phyloP scores from a whole-genome alignment of 1,140 invertebrate genomes.

The Lerema accius region DNA sequence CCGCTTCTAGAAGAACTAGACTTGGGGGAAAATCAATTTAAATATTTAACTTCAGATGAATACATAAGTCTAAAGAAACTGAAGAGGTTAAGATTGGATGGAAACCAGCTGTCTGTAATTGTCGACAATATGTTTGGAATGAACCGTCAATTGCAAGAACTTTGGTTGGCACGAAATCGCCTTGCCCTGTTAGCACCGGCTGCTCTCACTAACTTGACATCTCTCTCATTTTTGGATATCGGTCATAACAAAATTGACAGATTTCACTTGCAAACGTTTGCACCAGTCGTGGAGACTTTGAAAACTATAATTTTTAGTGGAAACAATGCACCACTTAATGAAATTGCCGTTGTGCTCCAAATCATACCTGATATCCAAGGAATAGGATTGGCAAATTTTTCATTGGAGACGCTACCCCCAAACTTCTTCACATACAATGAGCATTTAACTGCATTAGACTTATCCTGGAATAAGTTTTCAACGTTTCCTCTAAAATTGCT shows the following conservation, averaged over 20 bases:
- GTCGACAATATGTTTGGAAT: conserved; percentile 88
- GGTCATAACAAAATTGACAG: conserved; percentile 88
- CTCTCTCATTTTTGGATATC: conserved; percentile 86
- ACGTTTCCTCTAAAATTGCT: conserved; percentile 83
- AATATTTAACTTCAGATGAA: conserved; percentile 89
- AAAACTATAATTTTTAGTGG: conserved; percentile 86
- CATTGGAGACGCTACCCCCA: conserved; percentile 76
- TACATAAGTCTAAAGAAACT: conserved; percentile 88
- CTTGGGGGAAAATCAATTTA: conserved; percentile 90
- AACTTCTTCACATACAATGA: conserved; percentile 80
- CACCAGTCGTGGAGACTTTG: conserved; percentile 84
- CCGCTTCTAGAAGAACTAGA: conserved; percentile 87
- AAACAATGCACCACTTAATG: conserved; percentile 82
- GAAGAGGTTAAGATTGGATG: conserved; percentile 87
- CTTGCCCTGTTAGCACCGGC: conserved; percentile 87
- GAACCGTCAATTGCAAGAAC: conserved; percentile 83
- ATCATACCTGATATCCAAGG: conserved; percentile 83
- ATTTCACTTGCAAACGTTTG: conserved; percentile 84
- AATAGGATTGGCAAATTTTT: conserved; percentile 84
- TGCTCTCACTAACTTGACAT: conserved; percentile 87
- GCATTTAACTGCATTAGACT: conserved; percentile 71
- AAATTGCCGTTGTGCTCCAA: conserved; percentile 81
- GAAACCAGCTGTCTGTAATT: conserved; percentile 89
- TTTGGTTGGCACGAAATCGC: conserved; percentile 87
- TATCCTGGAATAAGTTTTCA: conserved; percentile 84